Evolutionary conservation across 2,888 invertebrate species (phyloP), one percentile per base, ranked within the genome.

Genomic region (Eucriotettix oculatus): DNA sequence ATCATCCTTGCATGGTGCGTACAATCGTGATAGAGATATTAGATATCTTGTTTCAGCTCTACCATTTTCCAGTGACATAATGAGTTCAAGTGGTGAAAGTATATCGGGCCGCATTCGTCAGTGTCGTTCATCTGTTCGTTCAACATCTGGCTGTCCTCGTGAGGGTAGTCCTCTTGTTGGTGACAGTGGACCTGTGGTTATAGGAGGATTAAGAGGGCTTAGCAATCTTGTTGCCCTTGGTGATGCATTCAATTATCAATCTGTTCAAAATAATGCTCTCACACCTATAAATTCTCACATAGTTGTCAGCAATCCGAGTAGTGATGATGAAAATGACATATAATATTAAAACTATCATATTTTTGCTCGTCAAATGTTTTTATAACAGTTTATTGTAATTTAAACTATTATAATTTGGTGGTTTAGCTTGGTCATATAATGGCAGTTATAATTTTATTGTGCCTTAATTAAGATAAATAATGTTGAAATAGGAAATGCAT

Each of bases 1-100:
- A 14, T 14, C 54, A 29, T 54, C 62, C 40, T 58, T 62, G 55
- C 61, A 61, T 57, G 61, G 62, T 62, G 58, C 60, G 62, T 59
- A 58, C 17, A 52, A 10, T n/a, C 10, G 9, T 29, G 29, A 29
- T 29, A 29, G 29, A 7, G 29, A 29, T 29, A 29, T 29, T 29
- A 29, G 29, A 29, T 2, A 29, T 29, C 29, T 29, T 29, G 29
- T 29, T 29, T 29, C 29, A 29, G 29, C 29, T 29, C 7, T 29
- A 29, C 48, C 14, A 48, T 48, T 48, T 48, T n/a, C 14, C n/a
- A 48, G 48, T 48, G 48, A 12, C n/a, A n/a, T 12, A n/a, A 48
- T n/a, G 48, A n/a, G n/a, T 14, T 3, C n/a, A 12, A n/a, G 48
- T 9, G 48, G 48, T 14, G 48, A 48, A n/a, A 48, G 48, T 14